These are phyloP conservation scores for Lineus longissimus DNA, from an alignment of 1,140 invertebrate species.

Conservation along the genomic window DNA sequence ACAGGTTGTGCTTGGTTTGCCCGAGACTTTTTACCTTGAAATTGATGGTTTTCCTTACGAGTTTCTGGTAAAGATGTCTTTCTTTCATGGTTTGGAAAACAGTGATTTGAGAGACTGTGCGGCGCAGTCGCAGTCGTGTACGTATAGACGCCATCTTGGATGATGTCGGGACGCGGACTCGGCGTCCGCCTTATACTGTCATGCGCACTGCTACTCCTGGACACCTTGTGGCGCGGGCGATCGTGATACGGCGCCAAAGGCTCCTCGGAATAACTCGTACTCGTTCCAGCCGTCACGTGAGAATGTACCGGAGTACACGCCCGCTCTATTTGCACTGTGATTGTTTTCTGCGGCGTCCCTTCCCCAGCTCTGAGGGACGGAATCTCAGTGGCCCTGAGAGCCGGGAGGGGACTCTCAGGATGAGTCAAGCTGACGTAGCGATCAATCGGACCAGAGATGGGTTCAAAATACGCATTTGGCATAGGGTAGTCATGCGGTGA, in stretches of 20 bases:
- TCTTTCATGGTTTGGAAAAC: no score
- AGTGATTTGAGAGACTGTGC: no score
- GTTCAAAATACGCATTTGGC: not conserved
- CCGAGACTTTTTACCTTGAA: no score
- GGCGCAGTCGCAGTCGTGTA: no score
- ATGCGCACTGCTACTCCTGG: not conserved
- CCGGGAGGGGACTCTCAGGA: not conserved
- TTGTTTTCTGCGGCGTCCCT: not conserved
- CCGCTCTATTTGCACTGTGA: not conserved
- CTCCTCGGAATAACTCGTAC: not conserved
- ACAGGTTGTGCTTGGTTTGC: no score
- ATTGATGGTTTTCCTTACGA: no score
- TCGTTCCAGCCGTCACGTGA: no score
- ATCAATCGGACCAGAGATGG: no score
- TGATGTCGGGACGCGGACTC: constrained; percentile 16
- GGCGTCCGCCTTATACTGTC: constrained; percentile 6
- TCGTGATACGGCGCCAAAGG: not conserved
- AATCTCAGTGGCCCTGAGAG: no score
- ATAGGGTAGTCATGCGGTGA: not conserved
- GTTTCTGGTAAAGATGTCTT: no score
- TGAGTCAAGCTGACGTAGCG: no score
- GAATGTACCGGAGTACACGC: not conserved
- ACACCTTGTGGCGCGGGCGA: not conserved
- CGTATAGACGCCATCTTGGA: constrained; percentile 8
- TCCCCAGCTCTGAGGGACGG: no score